Percentiles rank a stretch among this genome's conserved stretches.
phyloP scores from a whole-genome alignment of 2,888 invertebrate species.

The Pterostichus niger region DNA sequence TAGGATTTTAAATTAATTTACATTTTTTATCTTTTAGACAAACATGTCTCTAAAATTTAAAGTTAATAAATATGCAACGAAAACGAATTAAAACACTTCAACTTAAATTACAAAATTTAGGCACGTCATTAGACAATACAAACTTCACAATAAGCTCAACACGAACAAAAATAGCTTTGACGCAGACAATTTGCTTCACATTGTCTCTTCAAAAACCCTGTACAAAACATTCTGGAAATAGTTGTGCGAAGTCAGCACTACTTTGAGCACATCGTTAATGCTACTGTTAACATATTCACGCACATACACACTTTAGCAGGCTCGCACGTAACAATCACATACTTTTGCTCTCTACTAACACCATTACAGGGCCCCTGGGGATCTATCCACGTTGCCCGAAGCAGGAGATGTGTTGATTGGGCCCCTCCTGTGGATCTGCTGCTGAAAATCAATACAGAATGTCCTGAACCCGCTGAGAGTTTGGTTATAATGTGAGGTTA shows the following conservation, averaged over 20 bases:
- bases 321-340: slow-evolving; percentile 25
- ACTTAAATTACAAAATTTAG: no score
- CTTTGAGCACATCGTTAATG: slow-evolving; percentile 29
- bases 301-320: background rate
- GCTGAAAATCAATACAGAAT: slow-evolving; percentile 42
- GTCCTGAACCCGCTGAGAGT: background rate
- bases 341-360: slow-evolving; percentile 29
- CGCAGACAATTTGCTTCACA: no score
- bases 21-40: background rate
- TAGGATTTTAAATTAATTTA: background rate
- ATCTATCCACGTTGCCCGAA: slow-evolving; percentile 18
- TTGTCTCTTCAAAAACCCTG: no score
- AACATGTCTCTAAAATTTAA: background rate
- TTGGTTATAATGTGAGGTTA: slow-evolving; percentile 18
- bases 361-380: slow-evolving; percentile 26
- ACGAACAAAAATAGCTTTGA: slow-evolving; percentile 12
- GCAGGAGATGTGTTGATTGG: slow-evolving; percentile 14
- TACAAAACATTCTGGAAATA: background rate
- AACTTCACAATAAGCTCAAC: slow-evolving; percentile 1
- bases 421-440: slow-evolving; percentile 22
- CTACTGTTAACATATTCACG: slow-evolving; percentile 31
- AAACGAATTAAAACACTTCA: slow-evolving; percentile 15
- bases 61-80: background rate
- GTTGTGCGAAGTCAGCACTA: slow-evolving; percentile 16
- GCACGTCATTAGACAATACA: no score